phyloP scores from a whole-genome alignment of 2,113 vertebrate genomes.

The Pangasianodon hypophthalmus region DNA sequence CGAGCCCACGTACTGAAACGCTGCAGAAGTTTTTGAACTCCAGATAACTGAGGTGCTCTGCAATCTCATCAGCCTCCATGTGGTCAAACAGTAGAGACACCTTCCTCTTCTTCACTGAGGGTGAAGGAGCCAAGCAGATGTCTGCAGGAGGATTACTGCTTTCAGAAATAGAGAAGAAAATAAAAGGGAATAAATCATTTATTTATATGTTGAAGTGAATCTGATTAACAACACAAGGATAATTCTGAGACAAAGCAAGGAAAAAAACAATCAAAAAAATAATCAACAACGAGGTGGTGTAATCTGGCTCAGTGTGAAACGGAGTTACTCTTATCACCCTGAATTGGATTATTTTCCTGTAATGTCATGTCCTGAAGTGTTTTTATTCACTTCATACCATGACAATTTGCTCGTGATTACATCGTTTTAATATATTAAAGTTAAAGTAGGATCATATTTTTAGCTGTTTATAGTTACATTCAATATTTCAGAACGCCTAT shows the following conservation, averaged over 20 bases:
- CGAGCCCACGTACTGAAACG: constrained; percentile 76
- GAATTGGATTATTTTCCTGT: neutral
- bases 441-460: neutral
- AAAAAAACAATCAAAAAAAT: neutral
- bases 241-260: neutral
- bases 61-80: constrained; percentile 85
- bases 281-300: neutral
- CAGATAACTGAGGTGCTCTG: constrained; percentile 86
- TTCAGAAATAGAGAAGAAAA: constrained; percentile 34
- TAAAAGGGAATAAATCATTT: neutral
- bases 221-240: too few species aligned
- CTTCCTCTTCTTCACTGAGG: constrained; percentile 87
- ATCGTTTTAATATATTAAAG: too few species aligned
- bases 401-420: neutral
- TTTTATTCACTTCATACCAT: neutral
- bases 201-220: neutral
- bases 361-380: neutral
- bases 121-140: constrained; percentile 74
- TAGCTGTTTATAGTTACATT: neutral
- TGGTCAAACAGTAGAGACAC: constrained; percentile 92
- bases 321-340: neutral
- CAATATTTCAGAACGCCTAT: neutral
- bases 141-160: constrained; percentile 65
- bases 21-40: constrained; percentile 89
- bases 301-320: neutral